Evolutionary conservation across 2,113 vertebrate genomes (phyloP), one percentile per base, ranked within the genome.

Genomic region (Odobenus rosmarus): DNA sequence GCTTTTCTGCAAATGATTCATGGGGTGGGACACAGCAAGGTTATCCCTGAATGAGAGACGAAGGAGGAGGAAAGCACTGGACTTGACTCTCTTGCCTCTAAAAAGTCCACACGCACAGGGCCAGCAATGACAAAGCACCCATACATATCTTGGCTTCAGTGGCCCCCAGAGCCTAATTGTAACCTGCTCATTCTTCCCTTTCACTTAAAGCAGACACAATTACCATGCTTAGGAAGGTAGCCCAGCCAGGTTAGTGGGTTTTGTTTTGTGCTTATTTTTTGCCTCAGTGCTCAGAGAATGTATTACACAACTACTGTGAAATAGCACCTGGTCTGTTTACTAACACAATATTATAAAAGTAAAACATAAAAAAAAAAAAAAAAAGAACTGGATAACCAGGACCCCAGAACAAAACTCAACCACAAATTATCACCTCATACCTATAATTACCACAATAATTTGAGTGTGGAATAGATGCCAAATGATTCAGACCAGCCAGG

Each of bases 301-400:
- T 76, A 95, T 88, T 21, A 94, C 19, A 51, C 5, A 91, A n/a
- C 67, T 88, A 86, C 77, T 84, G 11, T 92, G 49, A 95, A 95
- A 53, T 33, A 89, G 72, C 79, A 93, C 33, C 89, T 97, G 74
- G 55, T 71, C 72, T 97, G 14, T 96, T 97, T 96, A 95, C 84
- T 84, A 96, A 89, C n/a, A 90, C 76, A 87, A 61, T 88, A 76
- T 51, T 88, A 83, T 96, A 49, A 92, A 92, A 79, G 53, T 74
- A 80, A 96, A 93, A 94, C 23, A 83, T 49, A 26, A 93, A n/a
- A n/a, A n/a, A 5, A 80, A 93, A 93, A 61, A 80, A 15, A 84
- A 80, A 69, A 88, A 86, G 19, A 92, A 67, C 39, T 76, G n/a
- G 28, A 95, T 88, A 74, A 76, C n/a, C 92, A 21, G 57, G 39